These are phyloP conservation scores for Oplegnathus fasciatus DNA, from an alignment of 2,113 vertebrate species.

Conservation along the genomic window DNA sequence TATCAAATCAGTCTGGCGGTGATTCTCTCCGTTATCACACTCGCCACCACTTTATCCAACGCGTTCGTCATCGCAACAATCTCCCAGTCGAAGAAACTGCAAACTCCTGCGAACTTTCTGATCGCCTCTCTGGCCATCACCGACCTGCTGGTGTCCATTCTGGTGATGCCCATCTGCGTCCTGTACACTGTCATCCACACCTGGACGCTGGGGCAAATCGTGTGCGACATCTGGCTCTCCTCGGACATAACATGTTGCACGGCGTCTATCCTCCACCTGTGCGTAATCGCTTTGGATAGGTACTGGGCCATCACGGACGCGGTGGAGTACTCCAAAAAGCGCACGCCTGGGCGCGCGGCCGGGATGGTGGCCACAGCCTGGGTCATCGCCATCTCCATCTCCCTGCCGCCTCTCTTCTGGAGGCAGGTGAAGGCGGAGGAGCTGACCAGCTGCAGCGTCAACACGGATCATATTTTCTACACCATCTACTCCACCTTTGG, in stretches of 20 bases:
- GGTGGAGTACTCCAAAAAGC: slow-evolving; percentile 95
- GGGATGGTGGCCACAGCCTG: slow-evolving; percentile 94
- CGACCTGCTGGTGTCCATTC: slow-evolving; percentile 95
- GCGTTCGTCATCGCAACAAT: slow-evolving; percentile 97
- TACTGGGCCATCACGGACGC: slow-evolving; percentile 99
- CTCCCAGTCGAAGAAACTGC: slow-evolving; percentile 95
- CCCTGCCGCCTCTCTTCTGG: slow-evolving; percentile 97
- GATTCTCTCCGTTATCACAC: slow-evolving; percentile 90
- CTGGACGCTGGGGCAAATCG: slow-evolving; percentile 95
- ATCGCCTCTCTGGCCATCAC: slow-evolving; percentile 97
- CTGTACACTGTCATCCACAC: slow-evolving; percentile 94
- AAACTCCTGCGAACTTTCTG: slow-evolving; percentile 98
- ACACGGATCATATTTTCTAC: slow-evolving; percentile 97
- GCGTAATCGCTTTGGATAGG: slow-evolving; percentile 96
- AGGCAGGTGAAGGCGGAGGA: slow-evolving; percentile 93
- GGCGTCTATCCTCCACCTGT: slow-evolving; percentile 97
- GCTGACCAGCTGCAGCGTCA: slow-evolving; percentile 90
- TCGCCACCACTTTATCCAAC: slow-evolving; percentile 95
- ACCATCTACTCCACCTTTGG: slow-evolving; percentile 98
- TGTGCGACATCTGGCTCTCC: slow-evolving; percentile 97
- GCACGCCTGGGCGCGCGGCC: slow-evolving; percentile 92
- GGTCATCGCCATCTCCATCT: slow-evolving; percentile 98
- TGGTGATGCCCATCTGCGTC: slow-evolving; percentile 97
- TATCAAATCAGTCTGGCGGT: slow-evolving; percentile 86
- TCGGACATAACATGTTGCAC: slow-evolving; percentile 99